phyloP scores from a whole-genome alignment of 2,888 invertebrate species.

The Ochropleura leucogaster region DNA sequence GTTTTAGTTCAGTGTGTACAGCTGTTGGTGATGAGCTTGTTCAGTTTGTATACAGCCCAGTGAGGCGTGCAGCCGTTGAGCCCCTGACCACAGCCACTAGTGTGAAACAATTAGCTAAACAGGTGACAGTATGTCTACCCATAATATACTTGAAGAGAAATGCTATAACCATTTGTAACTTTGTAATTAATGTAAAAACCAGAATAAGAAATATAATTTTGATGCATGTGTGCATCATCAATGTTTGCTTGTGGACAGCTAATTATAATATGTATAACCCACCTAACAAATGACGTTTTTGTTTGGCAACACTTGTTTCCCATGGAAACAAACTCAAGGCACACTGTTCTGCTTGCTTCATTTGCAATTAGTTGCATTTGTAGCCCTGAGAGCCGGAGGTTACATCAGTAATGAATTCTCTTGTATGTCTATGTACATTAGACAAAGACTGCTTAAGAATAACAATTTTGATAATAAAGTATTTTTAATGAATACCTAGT shows the following conservation, averaged over 20 bases:
- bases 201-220: slow-evolving; percentile 11
- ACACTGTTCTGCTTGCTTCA: slow-evolving; percentile 28
- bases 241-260: slow-evolving; percentile 21
- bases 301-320: slow-evolving; percentile 33
- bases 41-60: slow-evolving; percentile 12
- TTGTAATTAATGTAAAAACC: slow-evolving; percentile 4
- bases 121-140: neutral
- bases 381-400: slow-evolving; percentile 1
- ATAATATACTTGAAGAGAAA: slow-evolving; percentile 7
- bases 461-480: slow-evolving; percentile 67
- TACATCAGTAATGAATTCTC: slow-evolving; percentile 27
- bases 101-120: neutral
- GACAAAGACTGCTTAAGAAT: slow-evolving; percentile 72
- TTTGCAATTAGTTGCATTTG: slow-evolving; percentile 16
- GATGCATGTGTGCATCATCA: neutral
- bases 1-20: slow-evolving; percentile 31
- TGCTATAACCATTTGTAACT: slow-evolving; percentile 4
- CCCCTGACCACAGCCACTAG: neutral
- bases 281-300: slow-evolving; percentile 24
- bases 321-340: slow-evolving; percentile 37
- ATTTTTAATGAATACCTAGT: slow-evolving; percentile 51
- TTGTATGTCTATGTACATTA: slow-evolving; percentile 47
- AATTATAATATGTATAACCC: slow-evolving; percentile 5
- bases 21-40: slow-evolving; percentile 13
- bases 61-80: slow-evolving; percentile 12